Conservation (phyloP, 2,888 invertebrate species). For the Mylabris sibirica region DNA sequence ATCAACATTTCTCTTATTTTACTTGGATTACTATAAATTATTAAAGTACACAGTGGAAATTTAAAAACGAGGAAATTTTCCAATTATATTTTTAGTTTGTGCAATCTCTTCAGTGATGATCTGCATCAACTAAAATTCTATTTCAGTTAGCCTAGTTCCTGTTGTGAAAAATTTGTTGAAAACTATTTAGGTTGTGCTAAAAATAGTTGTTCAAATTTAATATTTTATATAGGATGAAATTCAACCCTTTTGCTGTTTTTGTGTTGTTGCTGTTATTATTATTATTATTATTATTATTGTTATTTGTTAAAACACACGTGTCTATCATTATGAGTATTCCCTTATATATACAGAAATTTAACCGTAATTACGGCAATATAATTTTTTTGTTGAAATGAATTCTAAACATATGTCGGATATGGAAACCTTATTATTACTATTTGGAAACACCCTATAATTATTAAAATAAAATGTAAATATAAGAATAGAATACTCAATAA, state of each 20-base stretch:
- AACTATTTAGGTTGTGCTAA: conserved; percentile 32
- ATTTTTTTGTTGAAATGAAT: conserved; percentile 29
- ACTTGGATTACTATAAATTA: background rate
- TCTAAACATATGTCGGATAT: conserved; percentile 20
- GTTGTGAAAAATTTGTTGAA: conserved; percentile 20
- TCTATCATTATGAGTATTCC: conserved; percentile 29
- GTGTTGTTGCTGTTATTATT: background rate
- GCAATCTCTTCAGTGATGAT: conserved; percentile 17
- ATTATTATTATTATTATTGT: background rate
- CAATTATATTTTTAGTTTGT: background rate
- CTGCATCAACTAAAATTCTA: conserved; percentile 26
- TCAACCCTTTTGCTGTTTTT: conserved; percentile 5
- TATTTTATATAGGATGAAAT: conserved; percentile 4
- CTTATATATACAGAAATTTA: conserved; percentile 19
- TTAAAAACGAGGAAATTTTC: background rate
- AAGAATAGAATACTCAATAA: background rate
- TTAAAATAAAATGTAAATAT: conserved; percentile 6
- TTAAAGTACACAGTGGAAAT: background rate
- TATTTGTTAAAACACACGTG: conserved; percentile 29
- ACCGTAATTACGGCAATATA: conserved; percentile 27
- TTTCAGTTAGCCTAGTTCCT: conserved; percentile 36
- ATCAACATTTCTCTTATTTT: background rate
- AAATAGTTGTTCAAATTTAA: conserved; percentile 10
- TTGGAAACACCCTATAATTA: conserved; percentile 29
- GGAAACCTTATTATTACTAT: conserved; percentile 27